Evolutionary conservation across 2,797 vertebrate species (phyloP).

Genomic region (Sandelia bainsii): DNA sequence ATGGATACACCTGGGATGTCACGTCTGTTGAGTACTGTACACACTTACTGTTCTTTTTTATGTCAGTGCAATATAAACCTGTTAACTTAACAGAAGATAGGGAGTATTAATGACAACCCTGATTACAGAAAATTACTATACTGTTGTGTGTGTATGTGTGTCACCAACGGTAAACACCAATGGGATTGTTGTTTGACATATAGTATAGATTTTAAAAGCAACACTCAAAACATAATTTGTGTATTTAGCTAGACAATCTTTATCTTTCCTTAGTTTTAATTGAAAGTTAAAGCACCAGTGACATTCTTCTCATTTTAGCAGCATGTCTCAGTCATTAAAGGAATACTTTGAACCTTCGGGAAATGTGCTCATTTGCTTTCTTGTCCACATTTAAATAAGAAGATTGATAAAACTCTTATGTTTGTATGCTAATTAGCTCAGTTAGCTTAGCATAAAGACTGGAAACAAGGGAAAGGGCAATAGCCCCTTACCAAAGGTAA

Average conservation of each 20-base stretch:
- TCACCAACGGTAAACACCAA: slow-evolving; percentile 30
- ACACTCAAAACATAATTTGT: slow-evolving; percentile 50
- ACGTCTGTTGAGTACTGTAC: slow-evolving; percentile 15
- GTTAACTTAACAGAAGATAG: slow-evolving; percentile 31
- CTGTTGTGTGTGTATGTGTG: neutral
- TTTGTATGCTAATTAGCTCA: neutral
- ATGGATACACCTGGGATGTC: slow-evolving; percentile 10
- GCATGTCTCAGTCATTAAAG: slow-evolving; percentile 20
- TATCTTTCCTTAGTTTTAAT: slow-evolving; percentile 39
- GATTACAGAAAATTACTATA: slow-evolving; percentile 42
- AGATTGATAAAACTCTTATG: neutral
- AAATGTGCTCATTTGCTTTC: neutral
- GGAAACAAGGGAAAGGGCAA: neutral
- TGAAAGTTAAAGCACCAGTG: slow-evolving; percentile 41
- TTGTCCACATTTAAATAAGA: neutral
- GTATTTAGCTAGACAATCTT: slow-evolving; percentile 49
- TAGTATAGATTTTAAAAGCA: slow-evolving; percentile 4
- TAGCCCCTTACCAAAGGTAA: too few relatives aligned
- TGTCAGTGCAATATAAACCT: slow-evolving; percentile 34
- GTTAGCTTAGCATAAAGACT: slow-evolving; percentile 15
- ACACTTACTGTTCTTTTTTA: slow-evolving; percentile 25
- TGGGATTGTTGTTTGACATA: slow-evolving; percentile 18
- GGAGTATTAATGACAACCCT: slow-evolving; percentile 35
- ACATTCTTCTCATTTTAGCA: slow-evolving; percentile 40
- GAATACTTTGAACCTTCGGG: slow-evolving; percentile 10